These are phyloP conservation scores for Aptenodytes patagonicus DNA, from an alignment of 2,113 vertebrate species.

Conservation along the genomic window DNA sequence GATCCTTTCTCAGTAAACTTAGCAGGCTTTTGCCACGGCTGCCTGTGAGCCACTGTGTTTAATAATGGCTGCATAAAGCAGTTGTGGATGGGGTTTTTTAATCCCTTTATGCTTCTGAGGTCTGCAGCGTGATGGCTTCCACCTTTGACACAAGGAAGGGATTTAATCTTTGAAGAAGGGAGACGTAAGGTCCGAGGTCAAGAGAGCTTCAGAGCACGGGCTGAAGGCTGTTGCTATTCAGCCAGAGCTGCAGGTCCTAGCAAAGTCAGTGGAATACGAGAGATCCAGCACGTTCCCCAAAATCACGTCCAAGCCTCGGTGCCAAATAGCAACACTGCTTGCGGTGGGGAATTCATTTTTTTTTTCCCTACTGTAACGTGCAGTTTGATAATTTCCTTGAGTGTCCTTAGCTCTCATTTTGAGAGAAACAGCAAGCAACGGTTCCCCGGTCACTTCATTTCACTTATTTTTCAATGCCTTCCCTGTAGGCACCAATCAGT, in stretches of 20 bases:
- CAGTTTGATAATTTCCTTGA: not conserved
- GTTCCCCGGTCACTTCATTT: not conserved
- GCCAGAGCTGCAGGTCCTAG: not conserved
- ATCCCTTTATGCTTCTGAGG: not conserved
- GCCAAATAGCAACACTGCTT: not conserved
- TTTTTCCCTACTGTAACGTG: rapidly evolving
- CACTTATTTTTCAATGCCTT: not conserved
- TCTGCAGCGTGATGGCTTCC: not conserved
- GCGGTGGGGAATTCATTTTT: rapidly evolving
- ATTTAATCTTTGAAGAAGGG: not conserved
- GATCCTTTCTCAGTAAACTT: not conserved
- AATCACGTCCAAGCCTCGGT: not conserved
- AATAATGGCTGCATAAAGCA: not conserved
- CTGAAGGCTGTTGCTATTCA: not conserved
- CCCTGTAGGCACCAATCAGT: not conserved
- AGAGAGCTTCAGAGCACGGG: not conserved
- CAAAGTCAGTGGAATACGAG: not conserved
- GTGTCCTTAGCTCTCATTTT: not conserved
- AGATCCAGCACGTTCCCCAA: not conserved
- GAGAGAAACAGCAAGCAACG: rapidly evolving
- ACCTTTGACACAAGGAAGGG: not conserved
- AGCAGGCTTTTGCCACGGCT: not conserved
- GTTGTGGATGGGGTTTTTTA: not conserved
- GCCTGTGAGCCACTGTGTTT: rapidly evolving
- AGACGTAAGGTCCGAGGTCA: not conserved